These are phyloP conservation scores for Metalampra italica DNA, from an alignment of 2,888 invertebrate genomes.

Conservation along the genomic window DNA sequence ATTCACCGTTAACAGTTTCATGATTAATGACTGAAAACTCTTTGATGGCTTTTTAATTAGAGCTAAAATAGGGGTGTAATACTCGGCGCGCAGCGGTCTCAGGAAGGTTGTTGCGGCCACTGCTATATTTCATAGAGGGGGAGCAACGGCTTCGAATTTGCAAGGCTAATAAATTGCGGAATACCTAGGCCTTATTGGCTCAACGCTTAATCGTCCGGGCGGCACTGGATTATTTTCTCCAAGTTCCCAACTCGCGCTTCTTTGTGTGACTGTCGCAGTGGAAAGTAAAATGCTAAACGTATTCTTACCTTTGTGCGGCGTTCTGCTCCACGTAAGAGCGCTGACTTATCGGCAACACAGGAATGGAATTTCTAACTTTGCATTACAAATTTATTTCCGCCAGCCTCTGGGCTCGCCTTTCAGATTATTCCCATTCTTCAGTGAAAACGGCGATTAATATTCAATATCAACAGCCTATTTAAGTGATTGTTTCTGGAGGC, in stretches of 20 bases:
- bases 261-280: slow-evolving; percentile 45
- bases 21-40: slow-evolving; percentile 79
- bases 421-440: slow-evolving; percentile 70
- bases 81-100: slow-evolving; percentile 33
- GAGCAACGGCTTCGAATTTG: slow-evolving; percentile 64
- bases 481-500: slow-evolving; percentile 70
- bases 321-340: slow-evolving; percentile 44
- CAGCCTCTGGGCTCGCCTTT: slow-evolving; percentile 54
- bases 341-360: slow-evolving; percentile 72
- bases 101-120: slow-evolving; percentile 63
- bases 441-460: slow-evolving; percentile 75
- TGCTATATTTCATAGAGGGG: slow-evolving; percentile 74
- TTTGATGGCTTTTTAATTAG: slow-evolving; percentile 80
- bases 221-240: slow-evolving; percentile 62
- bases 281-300: slow-evolving; percentile 60
- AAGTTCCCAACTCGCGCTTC: slow-evolving; percentile 39
- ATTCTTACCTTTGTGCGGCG: slow-evolving; percentile 61
- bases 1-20: slow-evolving; percentile 77
- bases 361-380: slow-evolving; percentile 76
- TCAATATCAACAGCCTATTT: slow-evolving; percentile 75
- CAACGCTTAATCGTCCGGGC: slow-evolving; percentile 58
- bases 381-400: slow-evolving; percentile 76
- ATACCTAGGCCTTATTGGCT: slow-evolving; percentile 76
- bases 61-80: slow-evolving; percentile 77
- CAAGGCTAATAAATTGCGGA: slow-evolving; percentile 77